These are phyloP conservation scores for Epizoanthus fatuus DNA, from an alignment of 92 coral and sea anemone species.

Conservation along the genomic window DNA sequence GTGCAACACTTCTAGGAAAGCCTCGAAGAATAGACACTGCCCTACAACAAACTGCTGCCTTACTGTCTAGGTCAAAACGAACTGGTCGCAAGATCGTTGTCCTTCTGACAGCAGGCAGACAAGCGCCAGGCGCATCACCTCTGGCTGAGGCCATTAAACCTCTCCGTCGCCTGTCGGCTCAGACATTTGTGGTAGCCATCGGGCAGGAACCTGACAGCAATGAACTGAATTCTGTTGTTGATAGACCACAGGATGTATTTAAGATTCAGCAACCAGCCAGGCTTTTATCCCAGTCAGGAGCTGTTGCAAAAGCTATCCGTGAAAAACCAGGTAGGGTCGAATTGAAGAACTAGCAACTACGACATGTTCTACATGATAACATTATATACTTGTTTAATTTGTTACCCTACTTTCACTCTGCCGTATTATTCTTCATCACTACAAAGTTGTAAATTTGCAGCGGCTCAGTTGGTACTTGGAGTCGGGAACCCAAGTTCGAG, in stretches of 20 bases:
- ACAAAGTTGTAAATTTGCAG: too few relatives aligned
- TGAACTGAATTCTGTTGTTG: constrained; percentile 68
- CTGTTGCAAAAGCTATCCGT: constrained; percentile 59
- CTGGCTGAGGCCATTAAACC: constrained; percentile 72
- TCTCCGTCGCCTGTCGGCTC: constrained; percentile 70
- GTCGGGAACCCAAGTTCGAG: too few relatives aligned
- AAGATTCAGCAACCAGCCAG: constrained; percentile 48
- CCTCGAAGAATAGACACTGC: constrained; percentile 77
- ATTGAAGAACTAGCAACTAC: not conserved
- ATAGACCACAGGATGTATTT: constrained; percentile 65
- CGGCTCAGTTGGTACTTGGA: too few relatives aligned
- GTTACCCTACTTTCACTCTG: too few relatives aligned
- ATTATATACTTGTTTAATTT: too few relatives aligned
- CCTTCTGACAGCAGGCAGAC: constrained; percentile 75
- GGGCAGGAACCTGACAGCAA: constrained; percentile 64
- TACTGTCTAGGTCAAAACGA: constrained; percentile 65
- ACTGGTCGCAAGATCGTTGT: constrained; percentile 64
- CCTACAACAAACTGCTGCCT: constrained; percentile 64
- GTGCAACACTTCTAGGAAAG: constrained; percentile 67
- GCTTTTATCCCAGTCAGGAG: constrained; percentile 40
- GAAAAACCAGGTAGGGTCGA: constrained; percentile 69
- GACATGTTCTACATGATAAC: too few relatives aligned
- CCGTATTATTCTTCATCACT: too few relatives aligned
- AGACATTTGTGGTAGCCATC: constrained; percentile 74
- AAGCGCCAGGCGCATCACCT: constrained; percentile 62